Conservation (phyloP, 2,113 vertebrate genomes). For the Brachionichthys hirsutus region DNA sequence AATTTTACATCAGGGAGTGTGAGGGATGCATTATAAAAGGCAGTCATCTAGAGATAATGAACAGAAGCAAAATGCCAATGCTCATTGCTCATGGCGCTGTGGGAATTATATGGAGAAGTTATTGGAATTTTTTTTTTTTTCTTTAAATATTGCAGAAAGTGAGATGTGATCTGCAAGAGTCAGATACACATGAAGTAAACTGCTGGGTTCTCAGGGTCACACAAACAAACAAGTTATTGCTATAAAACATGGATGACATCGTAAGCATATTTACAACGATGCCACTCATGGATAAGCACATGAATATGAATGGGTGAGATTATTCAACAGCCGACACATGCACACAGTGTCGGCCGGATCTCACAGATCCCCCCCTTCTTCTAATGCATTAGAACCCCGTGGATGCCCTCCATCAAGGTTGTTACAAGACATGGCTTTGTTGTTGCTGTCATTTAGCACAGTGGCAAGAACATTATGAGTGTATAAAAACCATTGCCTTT, state of each 20-base stretch:
- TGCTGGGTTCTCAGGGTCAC: conserved; percentile 36
- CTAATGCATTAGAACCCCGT: conserved; percentile 9
- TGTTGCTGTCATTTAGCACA: conserved; percentile 64
- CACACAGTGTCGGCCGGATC: too few relatives aligned
- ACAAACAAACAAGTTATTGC: conserved; percentile 44
- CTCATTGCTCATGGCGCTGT: conserved; percentile 51
- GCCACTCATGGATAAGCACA: conserved; percentile 9
- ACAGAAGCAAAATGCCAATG: conserved; percentile 73
- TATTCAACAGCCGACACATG: not conserved
- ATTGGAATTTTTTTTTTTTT: conserved; percentile 55
- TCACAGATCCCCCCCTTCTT: not conserved
- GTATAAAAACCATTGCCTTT: conserved; percentile 55
- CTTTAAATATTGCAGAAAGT: conserved; percentile 42
- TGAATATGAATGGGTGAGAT: conserved; percentile 7
- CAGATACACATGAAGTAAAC: conserved; percentile 21
- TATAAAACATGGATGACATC: conserved; percentile 17
- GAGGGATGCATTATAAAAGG: conserved; percentile 67
- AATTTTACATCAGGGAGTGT: conserved; percentile 68
- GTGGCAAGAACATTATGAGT: conserved; percentile 64
- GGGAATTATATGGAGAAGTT: conserved; percentile 62
- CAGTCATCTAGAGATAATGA: conserved; percentile 79
- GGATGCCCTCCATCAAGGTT: conserved; percentile 30
- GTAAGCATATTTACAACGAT: conserved; percentile 29
- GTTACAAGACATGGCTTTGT: conserved; percentile 60
- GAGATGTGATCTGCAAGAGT: conserved; percentile 35